Percentiles rank a stretch among this genome's conserved stretches.
Evolutionary conservation across 2,113 vertebrate species (phyloP).

Genomic region (Ctenomys sociabilis): DNA sequence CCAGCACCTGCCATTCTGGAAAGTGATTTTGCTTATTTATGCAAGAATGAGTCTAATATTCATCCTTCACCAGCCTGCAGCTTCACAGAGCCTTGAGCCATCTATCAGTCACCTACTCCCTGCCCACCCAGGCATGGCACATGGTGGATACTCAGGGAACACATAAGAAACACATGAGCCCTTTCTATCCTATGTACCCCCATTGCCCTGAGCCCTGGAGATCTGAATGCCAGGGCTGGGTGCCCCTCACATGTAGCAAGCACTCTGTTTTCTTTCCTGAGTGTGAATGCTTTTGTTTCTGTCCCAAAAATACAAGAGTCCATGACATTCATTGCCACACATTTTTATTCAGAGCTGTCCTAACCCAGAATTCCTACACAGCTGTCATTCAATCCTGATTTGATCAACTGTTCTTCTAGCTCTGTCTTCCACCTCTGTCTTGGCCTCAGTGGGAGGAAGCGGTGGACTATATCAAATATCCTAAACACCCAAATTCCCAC

Average conservation of each 20-base stretch:
- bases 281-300: background rate
- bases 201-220: background rate
- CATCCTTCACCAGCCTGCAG: background rate
- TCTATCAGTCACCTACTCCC: background rate
- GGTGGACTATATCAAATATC: background rate
- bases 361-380: background rate
- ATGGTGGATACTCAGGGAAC: background rate
- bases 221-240: background rate
- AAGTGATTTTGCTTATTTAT: background rate
- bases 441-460: background rate
- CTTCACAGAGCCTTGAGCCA: background rate
- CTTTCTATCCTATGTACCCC: accelerated
- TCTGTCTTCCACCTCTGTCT: background rate
- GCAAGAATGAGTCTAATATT: background rate
- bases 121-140: background rate
- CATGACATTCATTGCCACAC: background rate
- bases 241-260: too few species aligned
- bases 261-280: background rate
- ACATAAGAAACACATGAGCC: background rate
- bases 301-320: background rate
- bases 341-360: background rate
- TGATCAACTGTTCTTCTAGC: background rate
- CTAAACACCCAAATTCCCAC: background rate
- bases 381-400: background rate
- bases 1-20: background rate